A percentile compares a stretch with the other conserved stretches of the same genome.
Conservation (phyloP, 1,140 invertebrate genomes). For the Drosophila rufa region DNA sequence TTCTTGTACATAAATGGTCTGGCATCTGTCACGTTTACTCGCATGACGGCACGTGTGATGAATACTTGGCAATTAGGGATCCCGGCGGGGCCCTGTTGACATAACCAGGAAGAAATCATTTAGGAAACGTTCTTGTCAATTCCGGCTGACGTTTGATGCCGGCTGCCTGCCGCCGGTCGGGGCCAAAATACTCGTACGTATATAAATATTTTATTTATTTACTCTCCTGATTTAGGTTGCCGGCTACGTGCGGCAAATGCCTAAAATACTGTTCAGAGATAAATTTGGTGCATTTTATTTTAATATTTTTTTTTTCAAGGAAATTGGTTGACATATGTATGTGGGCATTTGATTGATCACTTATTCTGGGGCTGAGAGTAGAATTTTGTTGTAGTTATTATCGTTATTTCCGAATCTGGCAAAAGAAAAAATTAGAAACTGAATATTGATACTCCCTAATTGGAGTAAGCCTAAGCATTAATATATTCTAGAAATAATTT, state of each 20-base stretch:
- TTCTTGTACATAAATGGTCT: conserved; percentile 43
- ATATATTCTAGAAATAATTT: background rate
- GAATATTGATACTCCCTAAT: too few species aligned
- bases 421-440: too few species aligned
- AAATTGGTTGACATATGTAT: conserved; percentile 52
- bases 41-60: conserved; percentile 78
- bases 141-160: conserved; percentile 46
- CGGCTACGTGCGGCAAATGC: conserved; percentile 70
- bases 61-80: conserved; percentile 76
- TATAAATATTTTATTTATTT: conserved; percentile 82
- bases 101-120: conserved; percentile 75
- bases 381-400: background rate
- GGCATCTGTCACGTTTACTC: conserved; percentile 76
- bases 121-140: conserved; percentile 68
- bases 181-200: conserved; percentile 6
- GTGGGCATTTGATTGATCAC: conserved; percentile 30
- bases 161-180: background rate
- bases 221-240: conserved; percentile 68
- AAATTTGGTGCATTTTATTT: conserved; percentile 29
- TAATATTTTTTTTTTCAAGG: conserved; percentile 8
- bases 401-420: background rate
- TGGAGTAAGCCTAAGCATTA: background rate
- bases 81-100: conserved; percentile 62
- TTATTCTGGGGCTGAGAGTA: background rate
- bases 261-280: conserved; percentile 44